Conservation (phyloP, 2,888 invertebrate species). For the Pheosia tremula region DNA sequence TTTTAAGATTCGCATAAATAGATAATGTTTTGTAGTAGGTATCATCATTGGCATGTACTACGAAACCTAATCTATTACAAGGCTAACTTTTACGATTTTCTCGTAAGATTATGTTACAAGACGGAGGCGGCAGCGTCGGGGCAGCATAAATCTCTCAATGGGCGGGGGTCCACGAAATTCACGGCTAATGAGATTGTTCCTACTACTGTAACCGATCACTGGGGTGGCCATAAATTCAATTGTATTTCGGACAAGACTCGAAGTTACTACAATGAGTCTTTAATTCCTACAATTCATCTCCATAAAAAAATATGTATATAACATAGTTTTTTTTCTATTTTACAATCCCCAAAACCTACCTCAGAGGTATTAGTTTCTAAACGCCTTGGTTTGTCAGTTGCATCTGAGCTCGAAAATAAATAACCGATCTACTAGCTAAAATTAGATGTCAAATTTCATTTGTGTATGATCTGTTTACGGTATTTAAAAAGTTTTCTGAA, state of each 20-base stretch:
- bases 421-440: too few relatives aligned
- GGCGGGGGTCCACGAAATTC: conserved; percentile 52
- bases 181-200: conserved; percentile 63
- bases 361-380: too few relatives aligned
- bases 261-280: neutral
- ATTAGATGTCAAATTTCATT: too few relatives aligned
- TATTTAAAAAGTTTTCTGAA: neutral
- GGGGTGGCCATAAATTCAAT: conserved; percentile 13
- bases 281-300: too few relatives aligned
- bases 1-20: too few relatives aligned
- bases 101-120: neutral
- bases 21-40: too few relatives aligned
- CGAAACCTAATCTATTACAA: neutral
- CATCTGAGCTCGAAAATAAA: too few relatives aligned
- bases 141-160: conserved; percentile 45
- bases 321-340: too few relatives aligned
- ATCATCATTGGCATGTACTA: neutral
- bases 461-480: neutral
- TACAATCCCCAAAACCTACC: too few relatives aligned
- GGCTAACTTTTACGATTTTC: neutral
- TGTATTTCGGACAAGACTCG: conserved; percentile 13
- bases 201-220: conserved; percentile 39
- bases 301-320: too few relatives aligned
- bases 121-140: neutral
- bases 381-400: too few relatives aligned